Conservation (phyloP, 2,888 invertebrate genomes). For the Oscheius sp. region DNA sequence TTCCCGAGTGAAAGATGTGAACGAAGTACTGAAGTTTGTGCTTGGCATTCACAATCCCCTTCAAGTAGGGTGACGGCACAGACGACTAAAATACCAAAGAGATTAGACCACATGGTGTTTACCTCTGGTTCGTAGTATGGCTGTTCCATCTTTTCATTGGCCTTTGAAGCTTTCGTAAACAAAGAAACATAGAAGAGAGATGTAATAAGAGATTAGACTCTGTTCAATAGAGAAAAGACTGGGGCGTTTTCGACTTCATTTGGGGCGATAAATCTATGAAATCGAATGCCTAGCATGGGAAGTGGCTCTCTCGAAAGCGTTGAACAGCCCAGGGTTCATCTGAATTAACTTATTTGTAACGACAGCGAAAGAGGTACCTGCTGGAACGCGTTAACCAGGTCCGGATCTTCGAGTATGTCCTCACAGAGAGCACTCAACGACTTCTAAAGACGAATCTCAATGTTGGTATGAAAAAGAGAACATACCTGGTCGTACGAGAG, state of each 20-base stretch:
- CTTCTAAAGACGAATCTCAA: not conserved
- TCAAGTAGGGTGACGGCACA: not conserved
- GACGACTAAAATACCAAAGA: not conserved
- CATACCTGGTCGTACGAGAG: not conserved
- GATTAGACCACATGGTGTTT: not conserved
- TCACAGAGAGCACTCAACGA: not conserved
- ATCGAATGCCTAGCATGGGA: no score
- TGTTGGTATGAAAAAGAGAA: not conserved
- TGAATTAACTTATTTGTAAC: no score
- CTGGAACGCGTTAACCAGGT: not conserved
- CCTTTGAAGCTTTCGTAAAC: not conserved
- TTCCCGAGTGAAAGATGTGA: not conserved
- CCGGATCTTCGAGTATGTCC: not conserved
- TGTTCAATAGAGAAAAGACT: no score
- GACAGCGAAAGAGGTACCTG: no score
- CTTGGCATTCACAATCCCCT: conserved; percentile 11
- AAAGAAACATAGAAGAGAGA: not conserved
- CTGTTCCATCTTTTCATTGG: not conserved
- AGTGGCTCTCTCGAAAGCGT: no score
- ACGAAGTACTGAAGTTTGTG: not conserved
- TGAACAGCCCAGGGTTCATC: no score
- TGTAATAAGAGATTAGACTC: no score
- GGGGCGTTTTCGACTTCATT: no score
- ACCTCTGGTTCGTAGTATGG: conserved; percentile 2
- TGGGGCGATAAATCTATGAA: no score